Percentiles rank a stretch among this genome's conserved stretches.
Conservation (phyloP, 1,140 invertebrate genomes). For the Galendromus occidentalis region DNA sequence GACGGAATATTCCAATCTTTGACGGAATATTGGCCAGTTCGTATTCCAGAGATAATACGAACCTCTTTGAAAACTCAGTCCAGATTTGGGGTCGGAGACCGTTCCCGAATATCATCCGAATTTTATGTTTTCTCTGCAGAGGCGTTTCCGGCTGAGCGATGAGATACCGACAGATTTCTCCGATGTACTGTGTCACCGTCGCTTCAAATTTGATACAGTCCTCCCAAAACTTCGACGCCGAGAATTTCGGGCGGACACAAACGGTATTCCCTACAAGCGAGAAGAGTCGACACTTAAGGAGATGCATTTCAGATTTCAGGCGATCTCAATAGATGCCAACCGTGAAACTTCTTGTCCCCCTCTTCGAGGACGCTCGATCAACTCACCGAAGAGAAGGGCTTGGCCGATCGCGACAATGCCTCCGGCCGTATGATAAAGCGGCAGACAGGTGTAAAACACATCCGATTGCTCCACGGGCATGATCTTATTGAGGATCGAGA, state of each 20-base stretch:
- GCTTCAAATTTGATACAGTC: conserved; percentile 88
- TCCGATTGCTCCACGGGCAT: conserved; percentile 39
- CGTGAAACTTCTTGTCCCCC: no score
- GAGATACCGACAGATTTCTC: conserved; percentile 94
- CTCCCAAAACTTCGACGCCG: conserved; percentile 79
- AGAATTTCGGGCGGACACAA: conserved; percentile 80
- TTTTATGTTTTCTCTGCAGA: conserved; percentile 58
- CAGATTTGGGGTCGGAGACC: conserved; percentile 89
- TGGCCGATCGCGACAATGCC: conserved; percentile 62
- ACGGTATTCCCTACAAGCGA: conserved; percentile 59
- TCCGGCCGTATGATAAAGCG: conserved; percentile 83
- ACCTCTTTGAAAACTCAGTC: conserved; percentile 70
- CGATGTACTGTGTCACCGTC: conserved; percentile 93
- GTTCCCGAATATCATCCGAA: conserved; percentile 82
- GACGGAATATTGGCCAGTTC: no score
- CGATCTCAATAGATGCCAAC: no score
- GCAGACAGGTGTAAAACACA: conserved; percentile 65
- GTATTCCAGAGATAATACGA: no score
- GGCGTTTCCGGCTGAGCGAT: conserved; percentile 57
- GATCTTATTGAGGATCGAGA: conserved; percentile 23
- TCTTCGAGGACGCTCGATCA: no score
- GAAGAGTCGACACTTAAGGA: no score
- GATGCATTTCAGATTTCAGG: no score
- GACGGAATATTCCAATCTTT: no score
- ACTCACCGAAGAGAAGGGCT: conserved; percentile 54